These are phyloP conservation scores for Pollicipes pollicipes DNA, from an alignment of 1,140 invertebrate genomes.

Conservation along the genomic window DNA sequence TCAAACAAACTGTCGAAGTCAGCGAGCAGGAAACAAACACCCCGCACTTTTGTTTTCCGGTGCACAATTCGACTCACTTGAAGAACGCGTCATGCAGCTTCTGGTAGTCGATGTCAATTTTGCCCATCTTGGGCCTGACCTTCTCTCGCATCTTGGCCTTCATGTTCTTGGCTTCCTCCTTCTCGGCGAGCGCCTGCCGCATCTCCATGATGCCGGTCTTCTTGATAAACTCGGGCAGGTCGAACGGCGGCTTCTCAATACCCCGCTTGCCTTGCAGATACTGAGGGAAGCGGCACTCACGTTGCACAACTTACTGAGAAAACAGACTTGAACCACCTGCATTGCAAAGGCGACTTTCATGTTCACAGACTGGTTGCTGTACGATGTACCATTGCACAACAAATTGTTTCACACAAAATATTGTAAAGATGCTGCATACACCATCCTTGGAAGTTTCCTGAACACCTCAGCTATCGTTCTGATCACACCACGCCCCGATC, in stretches of 20 bases:
- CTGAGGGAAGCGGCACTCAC: neutral
- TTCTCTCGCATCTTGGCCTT: constrained; percentile 98
- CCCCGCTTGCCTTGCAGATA: constrained; percentile 69
- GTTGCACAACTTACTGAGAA: no score
- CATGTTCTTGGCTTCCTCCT: constrained; percentile 88
- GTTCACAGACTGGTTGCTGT: no score
- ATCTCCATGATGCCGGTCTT: constrained; percentile 99
- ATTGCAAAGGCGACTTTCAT: no score
- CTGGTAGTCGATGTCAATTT: constrained; percentile 99
- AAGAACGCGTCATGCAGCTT: constrained; percentile 99
- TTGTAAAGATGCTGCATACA: no score
- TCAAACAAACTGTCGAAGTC: no score
- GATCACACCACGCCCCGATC: no score
- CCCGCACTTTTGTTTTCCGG: neutral
- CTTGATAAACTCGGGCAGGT: constrained; percentile 96
- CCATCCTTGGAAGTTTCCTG: no score
- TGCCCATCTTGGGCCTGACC: constrained; percentile 90
- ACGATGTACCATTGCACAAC: no score
- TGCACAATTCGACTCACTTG: constrained; percentile 32
- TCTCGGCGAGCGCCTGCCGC: constrained; percentile 93
- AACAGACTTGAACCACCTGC: neutral
- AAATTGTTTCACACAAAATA: no score
- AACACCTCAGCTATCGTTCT: no score
- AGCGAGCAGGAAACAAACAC: no score
- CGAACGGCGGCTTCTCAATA: constrained; percentile 97